Evolutionary conservation across 2,888 invertebrate species (phyloP), one percentile per base, ranked within the genome.

Genomic region (Protophormia terraenovae): DNA sequence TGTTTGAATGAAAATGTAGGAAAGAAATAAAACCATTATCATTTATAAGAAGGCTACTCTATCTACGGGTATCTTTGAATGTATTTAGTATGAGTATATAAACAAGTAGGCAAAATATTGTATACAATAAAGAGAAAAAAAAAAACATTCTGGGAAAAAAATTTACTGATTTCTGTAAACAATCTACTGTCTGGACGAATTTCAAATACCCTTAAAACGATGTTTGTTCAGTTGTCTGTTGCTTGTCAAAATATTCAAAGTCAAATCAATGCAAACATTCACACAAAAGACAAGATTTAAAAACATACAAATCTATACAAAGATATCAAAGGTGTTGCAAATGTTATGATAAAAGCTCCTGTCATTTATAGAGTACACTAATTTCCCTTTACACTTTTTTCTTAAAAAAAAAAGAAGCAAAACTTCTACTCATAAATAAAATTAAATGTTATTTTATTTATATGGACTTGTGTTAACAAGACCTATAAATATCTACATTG

Each of bases 371-470:
- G 62, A 24, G 27, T 24, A 10, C 22, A 10, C 2, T 27, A n/a
- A n/a, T n/a, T 41, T 29, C n/a, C 32, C 32, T 10, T 5, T 19
- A 64, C 19, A 53, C 24, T 50, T 50, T 50, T 41, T 27, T n/a
- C 32, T 0, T 32, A n/a, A 55, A 32, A 19, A 22, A 38, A 45
- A 55, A 16, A n/a, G n/a, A n/a, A n/a, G n/a, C n/a, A n/a, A 76
- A 80, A 72, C 16, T 62, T 81, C 38, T 45, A 55, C 73, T 55
- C 86, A 89, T 90, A 90, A 90, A 90, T 89, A 90, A 90, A 90
- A 90, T 90, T 90, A 90, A 89, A 90, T 89, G 88, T 87, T 88
- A 88, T 88, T 90, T 89, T 90, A 89, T 90, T 89, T 90, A 90
- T 89, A 87, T 75, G 73, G 78, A 69, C 71, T 83, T 72, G 64